Evolutionary conservation across 2,797 vertebrate genomes (phyloP).

Genomic region (Anabacerthia variegaticeps): DNA sequence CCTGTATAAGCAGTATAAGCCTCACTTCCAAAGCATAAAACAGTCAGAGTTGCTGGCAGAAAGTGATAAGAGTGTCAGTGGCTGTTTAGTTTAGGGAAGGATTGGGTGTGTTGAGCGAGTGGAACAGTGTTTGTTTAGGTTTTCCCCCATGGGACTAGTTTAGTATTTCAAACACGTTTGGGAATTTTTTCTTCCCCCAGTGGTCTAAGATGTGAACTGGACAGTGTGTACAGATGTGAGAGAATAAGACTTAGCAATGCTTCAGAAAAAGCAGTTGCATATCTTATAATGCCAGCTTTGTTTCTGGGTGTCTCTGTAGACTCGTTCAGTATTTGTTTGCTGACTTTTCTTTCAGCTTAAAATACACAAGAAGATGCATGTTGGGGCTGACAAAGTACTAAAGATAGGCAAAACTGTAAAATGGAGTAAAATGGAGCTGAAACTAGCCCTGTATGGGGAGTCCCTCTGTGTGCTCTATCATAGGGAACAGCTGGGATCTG

Average conservation of each 20-base stretch:
- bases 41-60: conserved; percentile 1
- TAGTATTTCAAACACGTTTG: conserved; percentile 40
- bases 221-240: neutral
- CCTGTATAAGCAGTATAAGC: neutral
- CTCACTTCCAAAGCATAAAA: neutral
- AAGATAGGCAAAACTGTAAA: neutral
- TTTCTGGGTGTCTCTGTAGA: neutral
- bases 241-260: neutral
- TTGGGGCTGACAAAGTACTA: conserved; percentile 23
- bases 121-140: conserved; percentile 31
- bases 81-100: conserved; percentile 31
- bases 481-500: conserved; percentile 30
- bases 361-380: conserved; percentile 34
- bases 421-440: conserved; percentile 3
- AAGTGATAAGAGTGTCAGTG: conserved; percentile 15
- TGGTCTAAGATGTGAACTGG: neutral
- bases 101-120: neutral
- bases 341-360: conserved; percentile 21
- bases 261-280: neutral
- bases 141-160: conserved; percentile 35
- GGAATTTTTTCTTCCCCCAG: neutral
- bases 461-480: neutral
- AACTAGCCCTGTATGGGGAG: neutral
- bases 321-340: neutral
- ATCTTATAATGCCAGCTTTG: neutral